A percentile compares a stretch with the other conserved stretches of the same genome.
phyloP scores from a whole-genome alignment of 2,888 invertebrate species.

The Plebejus anna region DNA sequence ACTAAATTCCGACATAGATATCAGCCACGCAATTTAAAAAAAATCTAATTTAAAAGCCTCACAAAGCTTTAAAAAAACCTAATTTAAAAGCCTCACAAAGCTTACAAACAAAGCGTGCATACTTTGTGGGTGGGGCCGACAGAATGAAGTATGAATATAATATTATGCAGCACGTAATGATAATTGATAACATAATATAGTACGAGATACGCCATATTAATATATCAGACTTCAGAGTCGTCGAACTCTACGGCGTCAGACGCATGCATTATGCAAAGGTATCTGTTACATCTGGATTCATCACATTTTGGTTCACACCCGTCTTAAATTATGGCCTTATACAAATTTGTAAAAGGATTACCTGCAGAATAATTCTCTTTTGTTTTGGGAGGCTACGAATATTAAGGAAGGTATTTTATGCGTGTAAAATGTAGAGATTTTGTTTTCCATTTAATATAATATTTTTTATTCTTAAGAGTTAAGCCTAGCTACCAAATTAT shows the following conservation, averaged over 20 bases:
- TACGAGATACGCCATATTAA: conserved; percentile 46
- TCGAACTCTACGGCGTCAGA: conserved; percentile 57
- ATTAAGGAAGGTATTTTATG: background rate
- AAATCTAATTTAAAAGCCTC: no score
- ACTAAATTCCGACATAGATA: no score
- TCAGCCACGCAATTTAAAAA: background rate
- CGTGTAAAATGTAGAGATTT: no score
- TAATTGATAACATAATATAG: conserved; percentile 37
- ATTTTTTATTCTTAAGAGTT: background rate
- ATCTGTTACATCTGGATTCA: conserved; percentile 34
- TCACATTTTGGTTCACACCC: conserved; percentile 23
- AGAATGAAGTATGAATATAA: conserved; percentile 22
- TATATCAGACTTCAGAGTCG: conserved; percentile 70
- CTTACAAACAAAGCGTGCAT: background rate
- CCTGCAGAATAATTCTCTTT: background rate
- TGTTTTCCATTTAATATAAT: no score
- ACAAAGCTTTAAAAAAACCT: background rate
- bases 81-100: background rate
- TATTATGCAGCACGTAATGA: conserved; percentile 18
- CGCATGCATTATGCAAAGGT: conserved; percentile 47
- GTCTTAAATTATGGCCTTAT: conserved; percentile 21
- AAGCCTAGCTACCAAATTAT: background rate
- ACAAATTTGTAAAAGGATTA: background rate
- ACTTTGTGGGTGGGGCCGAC: background rate
- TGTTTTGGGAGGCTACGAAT: background rate